These are phyloP conservation scores for Archips crataeganus DNA, from an alignment of 2,888 invertebrate genomes.

Conservation along the genomic window DNA sequence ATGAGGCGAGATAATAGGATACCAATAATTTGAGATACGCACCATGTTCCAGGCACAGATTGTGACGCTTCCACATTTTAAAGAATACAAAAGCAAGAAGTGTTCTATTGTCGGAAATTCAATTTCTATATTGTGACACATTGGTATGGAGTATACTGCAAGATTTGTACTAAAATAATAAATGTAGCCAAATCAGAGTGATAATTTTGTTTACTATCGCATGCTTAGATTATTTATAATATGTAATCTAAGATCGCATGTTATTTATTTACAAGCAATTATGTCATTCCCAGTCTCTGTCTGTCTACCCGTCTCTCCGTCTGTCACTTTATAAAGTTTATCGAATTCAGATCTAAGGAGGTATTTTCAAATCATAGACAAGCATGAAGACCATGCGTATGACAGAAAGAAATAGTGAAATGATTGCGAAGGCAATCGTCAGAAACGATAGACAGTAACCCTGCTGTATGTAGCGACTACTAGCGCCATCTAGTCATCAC, in stretches of 20 bases:
- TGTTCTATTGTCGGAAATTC: slow-evolving; percentile 55
- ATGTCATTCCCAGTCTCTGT: background rate
- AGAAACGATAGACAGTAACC: too few species aligned
- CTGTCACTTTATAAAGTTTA: too few species aligned
- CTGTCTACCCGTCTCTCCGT: too few species aligned
- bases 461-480: too few species aligned
- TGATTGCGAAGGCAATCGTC: too few species aligned
- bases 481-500: too few species aligned
- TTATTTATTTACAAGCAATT: background rate
- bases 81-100: slow-evolving; percentile 58
- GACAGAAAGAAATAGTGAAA: too few species aligned
- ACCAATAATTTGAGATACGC: slow-evolving; percentile 45
- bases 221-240: background rate
- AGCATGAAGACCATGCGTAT: too few species aligned
- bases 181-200: background rate
- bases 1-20: too few species aligned
- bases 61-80: slow-evolving; percentile 53
- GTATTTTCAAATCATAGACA: too few species aligned
- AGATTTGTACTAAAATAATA: background rate
- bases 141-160: slow-evolving; percentile 31
- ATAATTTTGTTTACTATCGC: background rate
- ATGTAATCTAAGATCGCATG: too few species aligned
- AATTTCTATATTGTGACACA: slow-evolving; percentile 55
- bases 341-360: too few species aligned
- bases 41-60: slow-evolving; percentile 60